Evolutionary conservation across 2,888 invertebrate species (phyloP), one percentile per base, ranked within the genome.

Genomic region (Eupithecia tripunctaria): DNA sequence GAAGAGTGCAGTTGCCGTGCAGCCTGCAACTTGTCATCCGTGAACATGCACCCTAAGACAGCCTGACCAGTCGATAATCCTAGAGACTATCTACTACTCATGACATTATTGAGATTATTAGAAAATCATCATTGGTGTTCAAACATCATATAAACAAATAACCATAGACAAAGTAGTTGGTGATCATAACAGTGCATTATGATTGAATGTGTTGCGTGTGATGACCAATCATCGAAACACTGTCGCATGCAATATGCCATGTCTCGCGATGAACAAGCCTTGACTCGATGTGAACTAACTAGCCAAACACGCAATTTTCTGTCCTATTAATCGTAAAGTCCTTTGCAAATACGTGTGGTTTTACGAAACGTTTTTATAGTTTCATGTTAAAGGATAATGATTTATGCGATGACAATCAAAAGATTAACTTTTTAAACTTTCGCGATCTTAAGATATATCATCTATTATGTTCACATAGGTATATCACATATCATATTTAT

Each of bases 231-330:
- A 74, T 65, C 47, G 56, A 21, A 75, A 70, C 62, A 74, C 74
- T 78, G 78, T 75, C 78, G 75, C 81, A 81, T 82, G 83, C 81
- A 79, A 81, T 79, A 71, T 78, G 74, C 70, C 76, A 77, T 68
- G 73, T 68, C 65, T 77, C 72, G 70, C 74, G 71, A 79, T 71
- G 73, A 63, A 64, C 59, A 27, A 75, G 64, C 87, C 86, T 88
- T 86, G 86, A 83, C 84, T 84, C 73, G 71, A 68, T 74, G 25
- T 27, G 41, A n/a, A 68, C 70, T 71, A 77, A 76, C 79, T 59
- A 47, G 29, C 79, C 79, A 81, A 76, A 83, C 82, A 79, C 76
- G 76, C 68, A 64, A 77, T 77, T 81, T 82, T 81, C 79, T 79
- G 77, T 79, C 75, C 80, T 79, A 81, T 76, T 81, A 78, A 78